Evolutionary conservation across 2,888 invertebrate species (phyloP).

Genomic region (Pollenia amentaria): DNA sequence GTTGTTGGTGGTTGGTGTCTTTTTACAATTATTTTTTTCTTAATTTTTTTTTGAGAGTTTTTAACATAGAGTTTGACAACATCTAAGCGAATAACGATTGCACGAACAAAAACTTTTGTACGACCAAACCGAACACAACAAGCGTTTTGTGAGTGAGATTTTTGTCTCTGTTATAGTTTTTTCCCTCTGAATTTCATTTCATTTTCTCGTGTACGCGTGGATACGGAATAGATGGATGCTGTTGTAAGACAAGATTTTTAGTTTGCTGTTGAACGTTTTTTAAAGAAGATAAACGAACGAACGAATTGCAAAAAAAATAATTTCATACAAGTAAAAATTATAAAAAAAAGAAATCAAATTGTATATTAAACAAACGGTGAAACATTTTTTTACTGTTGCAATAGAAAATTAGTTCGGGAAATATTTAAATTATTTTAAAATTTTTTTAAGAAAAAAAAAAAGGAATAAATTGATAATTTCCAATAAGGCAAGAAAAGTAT

Average conservation of each 20-base stretch:
- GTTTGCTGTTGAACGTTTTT: conserved; percentile 73
- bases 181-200: conserved; percentile 62
- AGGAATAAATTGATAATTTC: not conserved
- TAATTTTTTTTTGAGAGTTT: conserved; percentile 49
- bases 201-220: conserved; percentile 53
- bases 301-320: conserved; percentile 33
- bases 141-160: conserved; percentile 66
- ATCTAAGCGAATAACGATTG: conserved; percentile 38
- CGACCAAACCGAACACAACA: conserved; percentile 52
- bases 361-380: conserved; percentile 35
- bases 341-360: conserved; percentile 40
- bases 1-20: conserved; percentile 9
- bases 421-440: too few relatives aligned
- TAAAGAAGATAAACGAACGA: conserved; percentile 71
- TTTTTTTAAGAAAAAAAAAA: not conserved
- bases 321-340: conserved; percentile 33
- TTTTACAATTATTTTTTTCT: conserved; percentile 29
- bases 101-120: conserved; percentile 20
- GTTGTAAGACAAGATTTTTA: conserved; percentile 73
- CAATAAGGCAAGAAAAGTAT: not conserved
- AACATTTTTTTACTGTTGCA: conserved; percentile 13
- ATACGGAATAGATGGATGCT: conserved; percentile 55
- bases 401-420: conserved; percentile 24
- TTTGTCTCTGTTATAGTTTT: conserved; percentile 50
- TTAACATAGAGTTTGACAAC: conserved; percentile 1